These are phyloP conservation scores for Anarrhichthys ocellatus DNA, from an alignment of 2,113 vertebrate species.

Conservation along the genomic window DNA sequence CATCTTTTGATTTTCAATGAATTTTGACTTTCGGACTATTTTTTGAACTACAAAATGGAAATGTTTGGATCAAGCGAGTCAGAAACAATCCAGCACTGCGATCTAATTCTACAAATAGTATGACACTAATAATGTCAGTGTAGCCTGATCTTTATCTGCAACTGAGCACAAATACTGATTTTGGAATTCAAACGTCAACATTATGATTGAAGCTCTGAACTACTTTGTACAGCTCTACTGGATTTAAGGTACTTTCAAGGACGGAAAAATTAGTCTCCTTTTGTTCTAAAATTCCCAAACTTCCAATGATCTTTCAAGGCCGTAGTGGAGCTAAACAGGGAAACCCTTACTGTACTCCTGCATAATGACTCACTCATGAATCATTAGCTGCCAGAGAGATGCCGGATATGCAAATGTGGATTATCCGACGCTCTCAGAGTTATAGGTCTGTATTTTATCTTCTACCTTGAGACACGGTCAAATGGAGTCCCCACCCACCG, in stretches of 20 bases:
- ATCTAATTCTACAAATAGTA: too few relatives aligned
- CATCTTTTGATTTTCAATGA: too few relatives aligned
- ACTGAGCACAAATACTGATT: too few relatives aligned
- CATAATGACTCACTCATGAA: constrained; percentile 13
- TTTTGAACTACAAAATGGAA: too few relatives aligned
- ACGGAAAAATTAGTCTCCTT: neutral
- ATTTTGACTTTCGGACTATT: too few relatives aligned
- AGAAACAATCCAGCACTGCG: too few relatives aligned
- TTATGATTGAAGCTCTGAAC: neutral
- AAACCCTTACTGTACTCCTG: neutral
- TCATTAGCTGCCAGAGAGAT: constrained; percentile 18
- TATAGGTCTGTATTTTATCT: constrained; percentile 12
- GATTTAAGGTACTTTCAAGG: neutral
- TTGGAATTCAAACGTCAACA: too few relatives aligned
- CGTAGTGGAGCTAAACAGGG: neutral
- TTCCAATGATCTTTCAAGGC: neutral
- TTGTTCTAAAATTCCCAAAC: neutral
- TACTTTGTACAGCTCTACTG: neutral
- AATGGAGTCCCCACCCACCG: neutral
- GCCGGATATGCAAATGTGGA: constrained; percentile 24
- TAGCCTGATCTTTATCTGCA: too few relatives aligned
- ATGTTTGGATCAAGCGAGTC: too few relatives aligned
- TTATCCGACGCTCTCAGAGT: neutral
- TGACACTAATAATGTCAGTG: too few relatives aligned
- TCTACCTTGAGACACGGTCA: constrained; percentile 25